These are phyloP conservation scores for Lepidocolaptes lacrymiger DNA, from an alignment of 2,797 vertebrate genomes.

Conservation along the genomic window DNA sequence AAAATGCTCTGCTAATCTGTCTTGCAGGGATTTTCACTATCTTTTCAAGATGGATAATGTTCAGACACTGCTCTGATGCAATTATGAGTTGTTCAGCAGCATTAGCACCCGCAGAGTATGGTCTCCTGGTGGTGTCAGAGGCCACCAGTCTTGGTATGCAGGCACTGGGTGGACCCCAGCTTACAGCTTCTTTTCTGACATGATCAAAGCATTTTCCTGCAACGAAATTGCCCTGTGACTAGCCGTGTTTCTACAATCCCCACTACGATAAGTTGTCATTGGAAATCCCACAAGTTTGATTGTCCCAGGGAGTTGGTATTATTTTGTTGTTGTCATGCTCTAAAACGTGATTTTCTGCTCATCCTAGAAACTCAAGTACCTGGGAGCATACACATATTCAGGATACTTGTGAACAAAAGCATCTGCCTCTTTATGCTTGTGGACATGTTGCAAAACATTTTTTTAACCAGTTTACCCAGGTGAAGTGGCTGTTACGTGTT, in stretches of 20 bases:
- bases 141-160: neutral
- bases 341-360: neutral
- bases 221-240: neutral
- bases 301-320: neutral
- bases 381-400: neutral
- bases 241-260: neutral
- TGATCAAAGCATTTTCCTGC: constrained; percentile 15
- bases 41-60: neutral
- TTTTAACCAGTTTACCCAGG: neutral
- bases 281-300: neutral
- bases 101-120: accelerated
- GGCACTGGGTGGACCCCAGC: neutral
- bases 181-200: neutral
- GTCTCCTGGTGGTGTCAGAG: neutral
- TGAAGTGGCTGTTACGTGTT: accelerated
- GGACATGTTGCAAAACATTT: neutral
- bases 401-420: neutral
- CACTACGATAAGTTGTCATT: neutral
- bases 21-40: neutral
- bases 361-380: neutral
- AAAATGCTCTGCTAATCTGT: neutral
- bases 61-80: neutral
- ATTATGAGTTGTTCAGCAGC: neutral
- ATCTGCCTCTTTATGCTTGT: neutral
- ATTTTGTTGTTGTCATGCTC: neutral